These are phyloP conservation scores for Mesoligia furuncula DNA, from an alignment of 2,888 invertebrate genomes.

Conservation along the genomic window DNA sequence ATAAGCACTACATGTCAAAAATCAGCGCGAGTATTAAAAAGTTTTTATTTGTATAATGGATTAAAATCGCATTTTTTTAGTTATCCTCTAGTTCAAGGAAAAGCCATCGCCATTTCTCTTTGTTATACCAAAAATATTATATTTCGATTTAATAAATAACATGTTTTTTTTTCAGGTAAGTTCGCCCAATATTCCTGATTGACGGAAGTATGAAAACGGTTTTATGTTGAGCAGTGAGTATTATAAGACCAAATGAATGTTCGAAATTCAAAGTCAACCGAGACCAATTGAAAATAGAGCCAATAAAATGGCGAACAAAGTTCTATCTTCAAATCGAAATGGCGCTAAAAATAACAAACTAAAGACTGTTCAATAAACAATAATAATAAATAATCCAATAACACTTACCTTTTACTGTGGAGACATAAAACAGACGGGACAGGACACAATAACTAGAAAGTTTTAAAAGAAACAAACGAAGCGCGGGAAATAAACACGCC, in stretches of 20 bases:
- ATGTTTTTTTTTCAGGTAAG: conserved; percentile 63
- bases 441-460: conserved; percentile 72
- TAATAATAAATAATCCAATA: conserved; percentile 21
- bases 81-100: conserved; percentile 29
- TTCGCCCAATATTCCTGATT: conserved; percentile 12
- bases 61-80: conserved; percentile 23
- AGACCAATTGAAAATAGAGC: conserved; percentile 11
- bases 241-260: conserved; percentile 14
- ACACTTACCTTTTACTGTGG: conserved; percentile 13
- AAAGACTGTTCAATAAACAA: conserved; percentile 10
- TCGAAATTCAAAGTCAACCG: conserved; percentile 24
- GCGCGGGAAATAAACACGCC: conserved; percentile 72
- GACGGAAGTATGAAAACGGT: conserved; percentile 23
- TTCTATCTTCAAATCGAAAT: conserved; percentile 28
- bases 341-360: conserved; percentile 1
- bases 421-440: conserved; percentile 41
- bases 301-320: background rate
- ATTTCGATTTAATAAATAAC: conserved; percentile 36
- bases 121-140: conserved; percentile 24
- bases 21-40: background rate
- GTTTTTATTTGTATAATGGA: background rate
- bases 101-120: conserved; percentile 39
- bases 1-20: background rate
- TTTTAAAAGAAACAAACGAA: conserved; percentile 77
- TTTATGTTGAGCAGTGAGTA: conserved; percentile 11